Evolutionary conservation across 2,113 vertebrate genomes (phyloP).

Genomic region (Alectura lathami): DNA sequence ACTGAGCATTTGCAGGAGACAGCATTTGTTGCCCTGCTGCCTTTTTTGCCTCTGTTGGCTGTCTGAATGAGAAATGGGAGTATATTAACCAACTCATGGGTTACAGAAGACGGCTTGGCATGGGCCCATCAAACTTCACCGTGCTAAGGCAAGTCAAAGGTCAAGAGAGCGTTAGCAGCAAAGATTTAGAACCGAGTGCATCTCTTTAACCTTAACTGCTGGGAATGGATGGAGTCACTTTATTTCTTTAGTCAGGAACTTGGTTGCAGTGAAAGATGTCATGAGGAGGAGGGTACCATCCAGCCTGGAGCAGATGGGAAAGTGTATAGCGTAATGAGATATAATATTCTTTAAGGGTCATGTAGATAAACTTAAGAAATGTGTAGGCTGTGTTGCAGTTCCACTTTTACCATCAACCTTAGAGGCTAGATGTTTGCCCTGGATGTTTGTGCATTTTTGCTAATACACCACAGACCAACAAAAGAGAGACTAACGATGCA

Average conservation of each 20-base stretch:
- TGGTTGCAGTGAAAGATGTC: constrained; percentile 23
- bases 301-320: constrained; percentile 20
- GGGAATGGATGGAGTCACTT: constrained; percentile 49
- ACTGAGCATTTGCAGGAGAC: constrained; percentile 88
- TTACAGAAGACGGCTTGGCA: constrained; percentile 74
- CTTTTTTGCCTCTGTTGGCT: constrained; percentile 81
- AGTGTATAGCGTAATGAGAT: neutral
- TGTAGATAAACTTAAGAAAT: neutral
- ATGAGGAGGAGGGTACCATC: neutral
- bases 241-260: constrained; percentile 50
- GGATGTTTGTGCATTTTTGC: neutral
- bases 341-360: constrained; percentile 11
- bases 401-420: neutral
- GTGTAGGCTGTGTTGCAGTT: neutral
- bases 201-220: constrained; percentile 67
- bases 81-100: constrained; percentile 83
- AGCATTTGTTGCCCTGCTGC: constrained; percentile 89
- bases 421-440: neutral
- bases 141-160: constrained; percentile 62
- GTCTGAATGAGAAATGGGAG: constrained; percentile 90
- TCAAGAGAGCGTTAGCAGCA: constrained; percentile 67
- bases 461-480: neutral
- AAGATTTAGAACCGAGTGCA: constrained; percentile 61
- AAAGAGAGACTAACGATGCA: neutral
- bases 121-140: constrained; percentile 73